Evolutionary conservation across 2,797 vertebrate species (phyloP), one percentile per base, ranked within the genome.

Genomic region (Macrochelys suwanniensis): DNA sequence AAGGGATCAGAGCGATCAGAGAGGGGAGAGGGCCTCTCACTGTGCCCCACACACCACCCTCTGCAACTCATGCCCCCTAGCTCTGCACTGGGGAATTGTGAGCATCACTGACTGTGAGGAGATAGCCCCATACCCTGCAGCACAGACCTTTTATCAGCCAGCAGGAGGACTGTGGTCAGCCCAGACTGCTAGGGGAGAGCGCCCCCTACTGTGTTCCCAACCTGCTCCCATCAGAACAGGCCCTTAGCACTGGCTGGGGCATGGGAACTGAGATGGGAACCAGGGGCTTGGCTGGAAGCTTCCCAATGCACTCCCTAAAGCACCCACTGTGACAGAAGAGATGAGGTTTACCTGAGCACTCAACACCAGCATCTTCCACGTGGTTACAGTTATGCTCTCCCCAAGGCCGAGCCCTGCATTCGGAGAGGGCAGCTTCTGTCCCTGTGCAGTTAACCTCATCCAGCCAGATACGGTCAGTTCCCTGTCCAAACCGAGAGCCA

Each of bases 381-480:
- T 95, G 90, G 15, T 89, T 28, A 47, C 90, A 94, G 71, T 95
- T 85, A 4, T 92, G 86, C 7, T 65, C 78, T 56, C 85, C 81
- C 94, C 89, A 94, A 3, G 91, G 54, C 1, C 19, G 77, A 57
- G 90, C 82, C 12, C 50, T 19, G 11, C 94, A 95, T 25, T 68
- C n/a, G 77, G 51, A 89, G 77, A 96, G 89, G 57, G 21, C 37
- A 8, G 25, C 61, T 85, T 95, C 94, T 2, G 57, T 51, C 11
- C 93, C 94, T 53, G 85, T 84, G 45, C 95, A 96, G 47, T 7
- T 11, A 65, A 96, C 50, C 3, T 95, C 82, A 12, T 94, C 87
- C 82, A 96, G 77, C 79, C 94, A 76, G 25, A 95, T 94, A 1
- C 11, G 8, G 1, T 57, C 96, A 23, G 33, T 37, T n/a, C 94